Evolutionary conservation across 2,113 vertebrate species (phyloP).

Genomic region (Epinephelus lanceolatus): DNA sequence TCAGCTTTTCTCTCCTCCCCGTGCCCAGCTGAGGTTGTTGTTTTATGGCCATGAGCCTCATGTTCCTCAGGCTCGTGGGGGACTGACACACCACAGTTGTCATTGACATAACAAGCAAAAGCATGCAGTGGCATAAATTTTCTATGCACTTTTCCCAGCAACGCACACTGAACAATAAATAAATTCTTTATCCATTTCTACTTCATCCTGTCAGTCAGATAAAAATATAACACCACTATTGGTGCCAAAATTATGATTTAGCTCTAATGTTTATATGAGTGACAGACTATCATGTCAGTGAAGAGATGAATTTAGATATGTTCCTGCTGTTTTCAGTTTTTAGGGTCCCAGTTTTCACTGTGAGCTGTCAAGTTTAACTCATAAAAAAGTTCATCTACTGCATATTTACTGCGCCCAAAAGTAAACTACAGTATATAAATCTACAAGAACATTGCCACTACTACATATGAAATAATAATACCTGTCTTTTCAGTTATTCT

Average conservation of each 20-base stretch:
- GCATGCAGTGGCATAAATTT: not conserved
- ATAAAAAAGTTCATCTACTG: conserved; percentile 18
- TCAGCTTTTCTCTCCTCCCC: not conserved
- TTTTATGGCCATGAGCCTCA: conserved; percentile 16
- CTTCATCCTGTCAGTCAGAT: not conserved
- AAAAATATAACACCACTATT: conserved; percentile 1
- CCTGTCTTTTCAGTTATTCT: conserved; percentile 28
- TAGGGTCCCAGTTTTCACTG: not conserved
- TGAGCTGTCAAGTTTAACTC: conserved; percentile 5
- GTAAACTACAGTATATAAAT: conserved; percentile 6
- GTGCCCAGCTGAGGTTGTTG: conserved; percentile 11
- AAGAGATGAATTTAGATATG: conserved; percentile 8
- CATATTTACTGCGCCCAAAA: not conserved
- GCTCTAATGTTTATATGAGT: conserved; percentile 3
- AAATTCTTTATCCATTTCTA: not conserved
- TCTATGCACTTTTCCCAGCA: not conserved
- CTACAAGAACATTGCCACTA: not conserved
- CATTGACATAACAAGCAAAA: conserved; percentile 26
- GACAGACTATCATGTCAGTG: conserved; percentile 16
- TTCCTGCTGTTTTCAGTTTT: not conserved
- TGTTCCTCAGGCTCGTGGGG: conserved; percentile 11
- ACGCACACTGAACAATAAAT: not conserved
- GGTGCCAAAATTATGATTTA: conserved; percentile 22
- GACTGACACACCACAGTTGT: conserved; percentile 24
- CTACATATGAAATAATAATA: conserved; percentile 15